phyloP scores from a whole-genome alignment of 1,140 invertebrate species.

The Anagrus nilaparvatae region DNA sequence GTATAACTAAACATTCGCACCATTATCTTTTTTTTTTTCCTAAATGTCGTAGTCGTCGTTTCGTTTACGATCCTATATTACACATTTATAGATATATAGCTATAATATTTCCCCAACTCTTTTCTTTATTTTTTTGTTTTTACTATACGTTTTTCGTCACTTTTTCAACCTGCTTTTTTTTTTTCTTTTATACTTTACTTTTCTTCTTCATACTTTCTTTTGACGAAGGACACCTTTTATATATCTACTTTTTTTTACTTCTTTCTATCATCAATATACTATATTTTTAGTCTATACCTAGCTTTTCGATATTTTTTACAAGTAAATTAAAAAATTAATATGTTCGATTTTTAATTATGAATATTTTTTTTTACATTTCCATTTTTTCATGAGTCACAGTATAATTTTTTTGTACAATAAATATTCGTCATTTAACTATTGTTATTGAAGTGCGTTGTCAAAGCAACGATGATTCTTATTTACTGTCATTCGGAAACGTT shows the following conservation, averaged over 20 bases:
- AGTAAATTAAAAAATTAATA: too few species aligned
- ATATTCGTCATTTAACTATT: too few species aligned
- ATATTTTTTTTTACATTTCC: too few species aligned
- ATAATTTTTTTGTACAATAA: too few species aligned
- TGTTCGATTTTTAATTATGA: too few species aligned
- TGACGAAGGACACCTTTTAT: neutral
- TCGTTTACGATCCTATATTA: slow-evolving; percentile 31
- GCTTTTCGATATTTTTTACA: too few species aligned
- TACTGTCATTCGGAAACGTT: slow-evolving; percentile 1
- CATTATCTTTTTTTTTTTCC: slow-evolving; percentile 44
- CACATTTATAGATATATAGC: slow-evolving; percentile 10
- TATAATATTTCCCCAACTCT: slow-evolving; percentile 2
- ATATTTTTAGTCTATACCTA: too few species aligned
- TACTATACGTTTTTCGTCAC: slow-evolving; percentile 1
- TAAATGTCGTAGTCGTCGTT: slow-evolving; percentile 42
- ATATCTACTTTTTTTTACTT: neutral
- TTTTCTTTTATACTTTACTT: neutral
- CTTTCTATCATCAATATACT: neutral
- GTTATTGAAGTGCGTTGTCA: neutral
- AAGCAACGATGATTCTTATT: too few species aligned
- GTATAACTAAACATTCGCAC: slow-evolving; percentile 34
- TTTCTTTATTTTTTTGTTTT: slow-evolving; percentile 1
- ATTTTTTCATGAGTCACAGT: too few species aligned
- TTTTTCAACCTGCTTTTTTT: neutral
- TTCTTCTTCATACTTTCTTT: neutral